Conservation (phyloP, 1,140 invertebrate species). For the Drosophila mayri region DNA sequence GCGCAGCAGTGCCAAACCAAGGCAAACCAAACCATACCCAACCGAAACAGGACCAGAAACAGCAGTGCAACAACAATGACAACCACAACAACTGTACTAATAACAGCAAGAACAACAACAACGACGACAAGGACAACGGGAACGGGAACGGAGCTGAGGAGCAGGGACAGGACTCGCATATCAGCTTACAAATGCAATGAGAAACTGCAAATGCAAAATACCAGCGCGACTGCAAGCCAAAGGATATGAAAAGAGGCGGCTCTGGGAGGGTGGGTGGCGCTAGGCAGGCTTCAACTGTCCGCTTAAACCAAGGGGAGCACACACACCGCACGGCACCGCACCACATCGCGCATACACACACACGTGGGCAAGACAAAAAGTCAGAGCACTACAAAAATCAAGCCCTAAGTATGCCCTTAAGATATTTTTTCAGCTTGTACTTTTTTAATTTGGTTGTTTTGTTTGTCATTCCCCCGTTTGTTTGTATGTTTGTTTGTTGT, state of each 20-base stretch:
- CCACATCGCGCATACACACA: conserved; percentile 1
- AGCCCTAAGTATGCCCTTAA: conserved; percentile 76
- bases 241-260: conserved; percentile 16
- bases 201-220: conserved; percentile 75
- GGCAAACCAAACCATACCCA: conserved; percentile 40
- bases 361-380: conserved; percentile 63
- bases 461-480: conserved; percentile 68
- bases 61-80: conserved; percentile 46
- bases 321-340: conserved; percentile 1
- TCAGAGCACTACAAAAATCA: conserved; percentile 72
- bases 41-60: conserved; percentile 32
- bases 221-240: conserved; percentile 57
- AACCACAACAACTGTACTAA: conserved; percentile 68
- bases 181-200: conserved; percentile 67
- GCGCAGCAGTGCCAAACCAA: conserved; percentile 64
- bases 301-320: conserved; percentile 57
- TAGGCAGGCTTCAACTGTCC: conserved; percentile 53
- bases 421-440: conserved; percentile 75
- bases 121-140: conserved; percentile 23
- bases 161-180: conserved; percentile 34
- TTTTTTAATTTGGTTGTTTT: conserved; percentile 75
- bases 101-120: conserved; percentile 73
- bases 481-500: conserved; percentile 49
- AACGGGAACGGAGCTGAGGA: conserved; percentile 13
- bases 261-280: conserved; percentile 5